phyloP scores from a whole-genome alignment of 2,797 vertebrate species.

The Urophycis tenuis region DNA sequence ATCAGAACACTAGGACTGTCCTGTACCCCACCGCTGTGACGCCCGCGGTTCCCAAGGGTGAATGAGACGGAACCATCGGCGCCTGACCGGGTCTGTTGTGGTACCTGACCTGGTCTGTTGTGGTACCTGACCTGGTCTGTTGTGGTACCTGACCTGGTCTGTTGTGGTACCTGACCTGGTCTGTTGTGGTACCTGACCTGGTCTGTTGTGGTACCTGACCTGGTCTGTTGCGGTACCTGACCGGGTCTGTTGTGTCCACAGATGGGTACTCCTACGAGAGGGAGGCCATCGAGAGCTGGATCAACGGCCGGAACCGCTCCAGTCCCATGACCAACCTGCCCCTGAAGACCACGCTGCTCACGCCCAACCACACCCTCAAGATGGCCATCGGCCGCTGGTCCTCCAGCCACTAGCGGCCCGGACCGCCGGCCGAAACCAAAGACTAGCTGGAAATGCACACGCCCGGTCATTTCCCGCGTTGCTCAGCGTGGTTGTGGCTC shows the following conservation, averaged over 20 bases:
- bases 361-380: conserved; percentile 88
- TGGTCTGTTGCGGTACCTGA: too few species aligned
- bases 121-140: too few species aligned
- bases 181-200: too few species aligned
- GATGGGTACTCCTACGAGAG: conserved; percentile 96
- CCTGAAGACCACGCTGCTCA: conserved; percentile 78
- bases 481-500: background rate
- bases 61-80: background rate
- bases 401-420: conserved; percentile 52
- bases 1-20: too few species aligned
- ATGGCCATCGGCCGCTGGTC: conserved; percentile 91
- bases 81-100: too few species aligned
- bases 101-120: background rate
- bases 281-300: conserved; percentile 88
- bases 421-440: background rate
- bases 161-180: too few species aligned
- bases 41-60: background rate
- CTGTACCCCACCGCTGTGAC: too few species aligned
- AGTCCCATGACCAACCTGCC: conserved; percentile 97
- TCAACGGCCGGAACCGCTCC: conserved; percentile 80
- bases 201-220: too few species aligned
- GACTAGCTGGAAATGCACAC: background rate
- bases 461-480: background rate
- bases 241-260: conserved; percentile 45
- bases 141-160: too few species aligned